Percentiles rank a stretch among this genome's conserved stretches.
Conservation (phyloP, 2,888 invertebrate genomes). For the Mesoligia furuncula region DNA sequence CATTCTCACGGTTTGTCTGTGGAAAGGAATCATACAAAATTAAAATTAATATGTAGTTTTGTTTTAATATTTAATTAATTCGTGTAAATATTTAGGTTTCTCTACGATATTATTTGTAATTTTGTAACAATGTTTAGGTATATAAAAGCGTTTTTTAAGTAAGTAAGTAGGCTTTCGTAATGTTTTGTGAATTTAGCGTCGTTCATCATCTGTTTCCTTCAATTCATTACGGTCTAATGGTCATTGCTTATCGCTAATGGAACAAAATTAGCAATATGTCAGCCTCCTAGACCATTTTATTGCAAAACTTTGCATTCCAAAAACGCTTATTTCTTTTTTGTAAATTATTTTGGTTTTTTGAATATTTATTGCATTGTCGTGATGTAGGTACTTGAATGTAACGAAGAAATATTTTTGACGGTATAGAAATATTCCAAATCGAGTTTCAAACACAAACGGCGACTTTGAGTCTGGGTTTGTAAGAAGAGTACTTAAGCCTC, state of each 20-base stretch:
- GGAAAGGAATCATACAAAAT: neutral
- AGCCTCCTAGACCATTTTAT: constrained; percentile 39
- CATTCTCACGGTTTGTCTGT: neutral
- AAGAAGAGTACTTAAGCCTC: neutral
- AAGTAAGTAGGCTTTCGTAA: constrained; percentile 32
- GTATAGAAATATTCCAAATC: neutral
- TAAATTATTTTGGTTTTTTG: constrained; percentile 20
- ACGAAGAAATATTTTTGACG: neutral
- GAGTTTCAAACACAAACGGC: neutral
- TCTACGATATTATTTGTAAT: neutral
- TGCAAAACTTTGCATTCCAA: constrained; percentile 55
- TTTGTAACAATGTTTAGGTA: too few species aligned
- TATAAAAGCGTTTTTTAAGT: constrained; percentile 19
- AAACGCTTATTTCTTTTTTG: constrained; percentile 34
- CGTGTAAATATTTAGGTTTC: neutral
- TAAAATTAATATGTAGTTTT: neutral
- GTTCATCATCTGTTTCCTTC: constrained; percentile 54
- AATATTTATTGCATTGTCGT: constrained; percentile 36
- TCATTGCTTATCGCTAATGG: constrained; percentile 52
- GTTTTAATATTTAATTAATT: neutral
- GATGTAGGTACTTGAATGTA: constrained; percentile 1
- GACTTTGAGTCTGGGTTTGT: neutral
- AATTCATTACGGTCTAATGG: constrained; percentile 57
- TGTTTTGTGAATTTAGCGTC: constrained; percentile 37
- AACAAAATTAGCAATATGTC: constrained; percentile 50